Conservation (phyloP, 2,888 invertebrate genomes). For the Elysia crispata region DNA sequence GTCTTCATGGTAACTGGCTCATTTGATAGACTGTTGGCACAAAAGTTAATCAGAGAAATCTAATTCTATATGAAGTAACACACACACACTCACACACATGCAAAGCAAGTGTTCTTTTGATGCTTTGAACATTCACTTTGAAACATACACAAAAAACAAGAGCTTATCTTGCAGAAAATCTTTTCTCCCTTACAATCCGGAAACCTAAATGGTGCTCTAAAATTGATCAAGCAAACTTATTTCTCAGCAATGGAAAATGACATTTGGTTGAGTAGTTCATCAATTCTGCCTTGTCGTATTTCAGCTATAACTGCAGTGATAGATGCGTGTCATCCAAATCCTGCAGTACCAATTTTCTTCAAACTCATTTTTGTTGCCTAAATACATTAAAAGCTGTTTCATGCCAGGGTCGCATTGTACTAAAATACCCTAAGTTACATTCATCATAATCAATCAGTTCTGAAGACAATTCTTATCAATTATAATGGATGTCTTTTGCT, state of each 20-base stretch:
- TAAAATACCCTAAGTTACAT: slow-evolving; percentile 96
- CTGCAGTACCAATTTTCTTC: slow-evolving; percentile 89
- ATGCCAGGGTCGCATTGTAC: slow-evolving; percentile 98
- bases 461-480: too few relatives aligned
- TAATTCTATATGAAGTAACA: not conserved
- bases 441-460: slow-evolving; percentile 86
- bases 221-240: too few relatives aligned
- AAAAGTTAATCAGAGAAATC: not conserved
- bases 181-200: too few relatives aligned
- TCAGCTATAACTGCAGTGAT: slow-evolving; percentile 96
- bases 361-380: slow-evolving; percentile 94
- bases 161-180: too few relatives aligned
- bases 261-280: slow-evolving; percentile 96
- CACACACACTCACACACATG: too few relatives aligned
- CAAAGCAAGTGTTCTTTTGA: too few relatives aligned
- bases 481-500: too few relatives aligned
- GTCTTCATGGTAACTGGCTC: too few relatives aligned
- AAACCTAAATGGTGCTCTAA: too few relatives aligned
- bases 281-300: slow-evolving; percentile 86
- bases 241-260: slow-evolving; percentile 87
- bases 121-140: too few relatives aligned
- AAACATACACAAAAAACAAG: too few relatives aligned
- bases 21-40: not conserved
- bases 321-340: slow-evolving; percentile 95
- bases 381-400: slow-evolving; percentile 97